A percentile compares a stretch with the other conserved stretches of the same genome.
Evolutionary conservation across 2,797 vertebrate species (phyloP).

Genomic region (Amniataba percoides): DNA sequence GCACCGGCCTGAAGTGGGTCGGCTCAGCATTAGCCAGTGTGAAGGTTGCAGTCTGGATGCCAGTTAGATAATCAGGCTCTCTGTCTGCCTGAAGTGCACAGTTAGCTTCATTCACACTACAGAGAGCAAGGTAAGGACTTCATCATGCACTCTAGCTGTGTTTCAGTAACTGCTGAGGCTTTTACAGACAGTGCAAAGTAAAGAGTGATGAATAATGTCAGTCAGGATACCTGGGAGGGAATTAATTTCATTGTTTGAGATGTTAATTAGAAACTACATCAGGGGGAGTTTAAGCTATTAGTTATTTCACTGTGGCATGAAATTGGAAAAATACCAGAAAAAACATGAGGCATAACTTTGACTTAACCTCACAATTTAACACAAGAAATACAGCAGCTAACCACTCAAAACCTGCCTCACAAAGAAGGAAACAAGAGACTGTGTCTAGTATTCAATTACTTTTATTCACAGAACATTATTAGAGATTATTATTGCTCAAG

Average conservation of each 20-base stretch:
- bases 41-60: conserved; percentile 39
- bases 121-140: conserved; percentile 54
- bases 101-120: conserved; percentile 34
- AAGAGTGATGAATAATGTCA: not conserved
- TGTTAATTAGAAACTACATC: not conserved
- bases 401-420: not conserved
- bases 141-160: not conserved
- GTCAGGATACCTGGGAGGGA: not conserved
- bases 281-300: not conserved
- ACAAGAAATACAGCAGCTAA: not conserved
- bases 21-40: conserved; percentile 55
- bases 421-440: not conserved
- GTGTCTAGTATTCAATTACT: not conserved
- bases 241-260: not conserved
- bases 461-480: not conserved
- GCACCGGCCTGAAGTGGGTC: conserved; percentile 58
- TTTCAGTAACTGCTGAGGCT: not conserved
- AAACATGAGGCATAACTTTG: not conserved
- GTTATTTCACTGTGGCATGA: not conserved
- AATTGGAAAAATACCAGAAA: not conserved
- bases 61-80: conserved; percentile 38
- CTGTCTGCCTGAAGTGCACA: conserved; percentile 14
- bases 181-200: not conserved
- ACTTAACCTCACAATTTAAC: not conserved
- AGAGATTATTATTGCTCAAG: no score